Base-by-base conservation (phyloP, 35 echinoderm and acorn worm species). In the Lytechinus variegatus region DNA sequence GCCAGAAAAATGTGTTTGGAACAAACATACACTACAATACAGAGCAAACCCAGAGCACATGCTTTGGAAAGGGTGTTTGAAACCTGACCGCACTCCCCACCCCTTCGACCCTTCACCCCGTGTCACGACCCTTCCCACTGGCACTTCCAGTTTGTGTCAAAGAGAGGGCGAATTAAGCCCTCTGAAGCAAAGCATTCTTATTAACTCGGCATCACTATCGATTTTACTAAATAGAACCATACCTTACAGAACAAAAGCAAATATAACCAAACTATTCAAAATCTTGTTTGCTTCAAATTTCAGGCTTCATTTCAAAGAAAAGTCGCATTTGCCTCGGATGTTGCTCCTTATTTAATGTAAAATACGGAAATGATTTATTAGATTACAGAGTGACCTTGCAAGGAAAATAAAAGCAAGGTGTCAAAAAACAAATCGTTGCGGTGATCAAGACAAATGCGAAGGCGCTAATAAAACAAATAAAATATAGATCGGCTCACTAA, bases 131-230 rank as follows among this genome's bases (percentile, higher is more conserved):
- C 52, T 54, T 52, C 88, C 88, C 88, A 54, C 28, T 90, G 88
- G 88, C 88, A 90, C 88, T 90, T 90, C 88, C 88, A 90, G 88
- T 90, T 90, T 90, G 88, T 90, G 88, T 90, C 88, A 54, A 12
- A 21, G 88, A 90, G 10, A 90, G 88, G 88, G 88, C 28, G 88
- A 54, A 90, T 90, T 90, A 90, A 21, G 88, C 24, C 88, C 88
- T 90, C 52, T 90, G 88, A 90, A 52, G 29, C 88, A 54, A 90
- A 90, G 88, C 88, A 90, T 79, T 79, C 88, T 21, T 44, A 90
- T 90, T 90, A 90, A 44, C 16, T 54, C 4, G 88, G 88, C 27
- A 90, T 90, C 88, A 90, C 29, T 52, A 52, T 54, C 28, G 29
- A 90, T 90, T 90, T 90, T 28, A n/a, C 52, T 90, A 90, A 90